Percentiles rank a stretch among this genome's conserved stretches.
These are phyloP conservation scores for Trogon surrucura DNA, from an alignment of 2,113 vertebrate genomes.

Conservation along the genomic window DNA sequence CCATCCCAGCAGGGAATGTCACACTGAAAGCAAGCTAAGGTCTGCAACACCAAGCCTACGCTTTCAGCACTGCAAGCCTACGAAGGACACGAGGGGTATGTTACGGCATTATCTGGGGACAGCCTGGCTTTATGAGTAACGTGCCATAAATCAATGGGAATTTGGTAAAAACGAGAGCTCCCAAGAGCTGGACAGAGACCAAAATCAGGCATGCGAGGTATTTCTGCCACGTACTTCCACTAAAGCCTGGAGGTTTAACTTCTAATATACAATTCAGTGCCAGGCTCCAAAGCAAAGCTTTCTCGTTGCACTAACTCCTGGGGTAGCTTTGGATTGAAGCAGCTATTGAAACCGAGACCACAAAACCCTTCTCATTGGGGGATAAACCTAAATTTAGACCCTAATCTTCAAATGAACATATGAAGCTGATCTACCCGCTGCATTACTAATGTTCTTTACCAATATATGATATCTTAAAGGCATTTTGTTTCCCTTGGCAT, in stretches of 20 bases:
- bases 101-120: not conserved
- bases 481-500: not conserved
- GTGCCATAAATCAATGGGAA: not conserved
- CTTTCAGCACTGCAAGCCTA: not conserved
- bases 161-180: not conserved
- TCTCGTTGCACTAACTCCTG: not conserved
- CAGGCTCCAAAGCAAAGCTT: not conserved
- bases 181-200: not conserved
- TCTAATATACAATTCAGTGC: not conserved
- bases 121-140: not conserved
- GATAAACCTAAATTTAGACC: slow-evolving; percentile 35
- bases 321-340: not conserved
- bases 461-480: not conserved
- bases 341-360: not conserved
- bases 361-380: not conserved
- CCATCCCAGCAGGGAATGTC: not conserved
- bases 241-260: not conserved
- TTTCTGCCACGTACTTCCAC: not conserved
- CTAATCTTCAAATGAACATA: not conserved
- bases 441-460: slow-evolving; percentile 41
- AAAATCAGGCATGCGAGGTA: not conserved
- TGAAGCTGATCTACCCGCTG: not conserved
- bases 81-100: not conserved
- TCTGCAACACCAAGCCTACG: not conserved
- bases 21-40: not conserved